Conservation (phyloP, 2,797 vertebrate genomes). For the Squalus acanthias region DNA sequence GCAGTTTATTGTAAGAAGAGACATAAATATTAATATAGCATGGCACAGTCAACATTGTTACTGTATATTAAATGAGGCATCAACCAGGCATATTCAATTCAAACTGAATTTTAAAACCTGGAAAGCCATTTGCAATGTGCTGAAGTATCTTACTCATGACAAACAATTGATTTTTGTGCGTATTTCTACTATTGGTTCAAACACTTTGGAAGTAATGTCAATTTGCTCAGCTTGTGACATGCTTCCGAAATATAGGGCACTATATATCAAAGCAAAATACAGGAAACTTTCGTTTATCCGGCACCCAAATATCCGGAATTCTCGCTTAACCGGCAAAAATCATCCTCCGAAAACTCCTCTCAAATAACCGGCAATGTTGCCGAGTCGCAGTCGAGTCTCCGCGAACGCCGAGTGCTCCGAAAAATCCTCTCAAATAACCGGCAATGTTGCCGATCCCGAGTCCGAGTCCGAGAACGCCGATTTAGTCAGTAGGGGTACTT, state of each 20-base stretch:
- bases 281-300: no score
- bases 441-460: no score
- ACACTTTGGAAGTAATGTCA: neutral
- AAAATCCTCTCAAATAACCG: no score
- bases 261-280: neutral
- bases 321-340: no score
- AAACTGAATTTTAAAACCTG: conserved; percentile 13
- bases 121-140: neutral
- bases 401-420: no score
- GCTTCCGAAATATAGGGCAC: neutral
- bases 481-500: no score
- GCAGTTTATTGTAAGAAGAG: neutral
- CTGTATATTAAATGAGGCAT: neutral
- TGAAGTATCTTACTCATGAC: neutral
- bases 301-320: no score
- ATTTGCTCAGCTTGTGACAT: neutral
- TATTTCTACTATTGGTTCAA: conserved; percentile 7
- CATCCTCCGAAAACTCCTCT: no score
- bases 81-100: conserved; percentile 22
- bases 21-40: conserved; percentile 15
- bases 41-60: conserved; percentile 4
- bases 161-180: neutral
- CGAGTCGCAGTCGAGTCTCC: no score
- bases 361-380: no score
- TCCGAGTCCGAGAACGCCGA: no score